Conservation (phyloP, 2,113 vertebrate genomes). For the Ciconia boyciana region DNA sequence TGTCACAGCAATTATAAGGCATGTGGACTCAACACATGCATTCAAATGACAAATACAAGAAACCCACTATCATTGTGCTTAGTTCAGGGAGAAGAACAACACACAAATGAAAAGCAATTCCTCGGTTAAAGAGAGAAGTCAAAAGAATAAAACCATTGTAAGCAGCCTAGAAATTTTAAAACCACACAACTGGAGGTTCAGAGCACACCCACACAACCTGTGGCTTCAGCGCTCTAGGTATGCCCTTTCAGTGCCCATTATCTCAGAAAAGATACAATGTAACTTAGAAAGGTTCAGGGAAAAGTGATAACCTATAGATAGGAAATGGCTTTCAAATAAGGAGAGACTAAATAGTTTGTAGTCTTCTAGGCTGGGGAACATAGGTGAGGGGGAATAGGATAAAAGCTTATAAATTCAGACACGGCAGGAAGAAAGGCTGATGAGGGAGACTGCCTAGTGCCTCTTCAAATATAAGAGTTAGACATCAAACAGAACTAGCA, state of each 20-base stretch:
- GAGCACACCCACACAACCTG: background rate
- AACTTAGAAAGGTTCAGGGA: background rate
- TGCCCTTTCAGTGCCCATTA: no score
- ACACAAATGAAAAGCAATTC: background rate
- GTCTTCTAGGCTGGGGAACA: background rate
- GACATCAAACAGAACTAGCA: background rate
- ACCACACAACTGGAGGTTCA: background rate
- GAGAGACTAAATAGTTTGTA: background rate
- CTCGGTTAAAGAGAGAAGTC: background rate
- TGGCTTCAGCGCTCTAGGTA: background rate
- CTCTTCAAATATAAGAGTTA: background rate
- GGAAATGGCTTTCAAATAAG: background rate
- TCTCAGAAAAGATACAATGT: background rate
- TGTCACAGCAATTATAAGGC: background rate
- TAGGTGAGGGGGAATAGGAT: accelerated
- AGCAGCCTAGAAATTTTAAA: background rate
- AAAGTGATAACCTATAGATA: background rate
- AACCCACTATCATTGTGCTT: background rate
- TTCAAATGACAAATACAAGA: background rate
- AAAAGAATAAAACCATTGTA: background rate
- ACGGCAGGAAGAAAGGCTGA: background rate
- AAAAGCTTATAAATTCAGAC: background rate
- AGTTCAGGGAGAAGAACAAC: background rate
- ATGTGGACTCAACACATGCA: background rate
- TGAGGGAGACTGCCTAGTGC: accelerated